These are phyloP conservation scores for Elegia similella DNA, from an alignment of 2,888 invertebrate species.

Conservation along the genomic window DNA sequence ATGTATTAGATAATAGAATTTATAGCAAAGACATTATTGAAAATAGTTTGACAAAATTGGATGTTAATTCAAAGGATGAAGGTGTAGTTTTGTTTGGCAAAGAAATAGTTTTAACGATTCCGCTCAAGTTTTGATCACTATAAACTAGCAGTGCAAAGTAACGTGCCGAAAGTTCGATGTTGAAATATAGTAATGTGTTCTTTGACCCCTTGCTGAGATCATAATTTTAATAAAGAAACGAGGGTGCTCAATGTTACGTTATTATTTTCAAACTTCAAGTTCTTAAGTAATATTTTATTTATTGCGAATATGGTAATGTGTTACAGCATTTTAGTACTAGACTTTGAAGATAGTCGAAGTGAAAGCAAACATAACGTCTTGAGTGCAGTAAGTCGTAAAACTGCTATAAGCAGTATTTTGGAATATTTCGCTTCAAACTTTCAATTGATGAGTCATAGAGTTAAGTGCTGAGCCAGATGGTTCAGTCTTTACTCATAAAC, in stretches of 20 bases:
- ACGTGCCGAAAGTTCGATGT: constrained; percentile 67
- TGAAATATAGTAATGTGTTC: constrained; percentile 70
- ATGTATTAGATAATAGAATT: constrained; percentile 27
- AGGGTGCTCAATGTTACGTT: constrained; percentile 68
- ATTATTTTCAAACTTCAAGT: constrained; percentile 50
- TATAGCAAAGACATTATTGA: constrained; percentile 41
- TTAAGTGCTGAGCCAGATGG: constrained; percentile 48
- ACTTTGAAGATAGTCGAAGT: constrained; percentile 20
- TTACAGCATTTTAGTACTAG: constrained; percentile 7
- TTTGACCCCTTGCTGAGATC: constrained; percentile 70
- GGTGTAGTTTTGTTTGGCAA: constrained; percentile 50
- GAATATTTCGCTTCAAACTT: constrained; percentile 32
- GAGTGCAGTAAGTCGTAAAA: constrained; percentile 37
- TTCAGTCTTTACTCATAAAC: constrained; percentile 51
- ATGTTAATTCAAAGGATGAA: constrained; percentile 48
- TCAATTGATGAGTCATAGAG: constrained; percentile 27
- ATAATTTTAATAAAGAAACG: constrained; percentile 72
- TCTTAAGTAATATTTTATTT: constrained; percentile 8
- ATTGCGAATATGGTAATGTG: constrained; percentile 6
- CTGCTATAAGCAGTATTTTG: constrained; percentile 27
- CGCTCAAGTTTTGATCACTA: constrained; percentile 59
- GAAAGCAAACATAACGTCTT: constrained; percentile 24
- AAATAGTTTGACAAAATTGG: constrained; percentile 45
- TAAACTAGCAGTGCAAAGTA: constrained; percentile 58
- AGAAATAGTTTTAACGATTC: constrained; percentile 39